Conservation (phyloP, 2,888 invertebrate species). For the Euspilapteryx auroguttella region DNA sequence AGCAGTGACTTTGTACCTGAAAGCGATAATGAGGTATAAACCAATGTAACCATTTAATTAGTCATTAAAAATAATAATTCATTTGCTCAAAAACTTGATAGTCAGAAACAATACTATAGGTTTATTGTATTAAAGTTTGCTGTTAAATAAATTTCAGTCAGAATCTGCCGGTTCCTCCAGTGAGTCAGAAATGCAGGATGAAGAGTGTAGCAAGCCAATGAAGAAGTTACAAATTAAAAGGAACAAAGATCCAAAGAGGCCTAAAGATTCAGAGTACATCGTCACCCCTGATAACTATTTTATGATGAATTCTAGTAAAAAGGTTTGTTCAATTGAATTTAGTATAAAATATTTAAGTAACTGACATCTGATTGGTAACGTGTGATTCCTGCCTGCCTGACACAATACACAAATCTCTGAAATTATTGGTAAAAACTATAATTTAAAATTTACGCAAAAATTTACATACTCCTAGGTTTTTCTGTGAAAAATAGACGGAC, state of each 20-base stretch:
- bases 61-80: neutral
- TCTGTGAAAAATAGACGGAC: no score
- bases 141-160: slow-evolving; percentile 13
- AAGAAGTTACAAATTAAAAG: slow-evolving; percentile 21
- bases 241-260: slow-evolving; percentile 17
- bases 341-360: no score
- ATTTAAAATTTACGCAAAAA: no score
- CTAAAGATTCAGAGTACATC: slow-evolving; percentile 55
- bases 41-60: neutral
- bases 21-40: neutral
- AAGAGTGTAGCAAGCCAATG: slow-evolving; percentile 13
- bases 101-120: no score
- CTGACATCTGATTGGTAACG: no score
- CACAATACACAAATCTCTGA: no score
- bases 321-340: slow-evolving; percentile 19
- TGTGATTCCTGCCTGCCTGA: no score
- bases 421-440: no score
- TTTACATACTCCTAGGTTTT: no score
- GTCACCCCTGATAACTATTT: slow-evolving; percentile 73
- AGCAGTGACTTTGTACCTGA: slow-evolving; percentile 51
- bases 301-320: slow-evolving; percentile 63
- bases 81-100: no score
- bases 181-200: slow-evolving; percentile 10
- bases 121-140: no score
- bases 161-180: slow-evolving; percentile 12